These are phyloP conservation scores for Drosophila nasuta DNA, from an alignment of 1,140 invertebrate genomes.

Conservation along the genomic window DNA sequence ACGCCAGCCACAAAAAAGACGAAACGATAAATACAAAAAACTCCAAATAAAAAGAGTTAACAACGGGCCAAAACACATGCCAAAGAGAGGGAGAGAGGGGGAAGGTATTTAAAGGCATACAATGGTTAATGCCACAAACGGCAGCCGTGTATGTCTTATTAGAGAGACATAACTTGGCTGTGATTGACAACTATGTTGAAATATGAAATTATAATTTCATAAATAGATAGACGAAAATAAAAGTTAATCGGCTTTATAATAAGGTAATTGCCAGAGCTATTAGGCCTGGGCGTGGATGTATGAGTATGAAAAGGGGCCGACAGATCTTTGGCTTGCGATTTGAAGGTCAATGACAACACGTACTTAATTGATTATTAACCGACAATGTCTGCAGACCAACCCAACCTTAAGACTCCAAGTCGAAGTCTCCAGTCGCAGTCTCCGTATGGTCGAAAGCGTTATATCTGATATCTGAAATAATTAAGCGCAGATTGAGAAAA, in stretches of 20 bases:
- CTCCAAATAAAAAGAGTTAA: conserved; percentile 56
- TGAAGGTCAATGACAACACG: conserved; percentile 79
- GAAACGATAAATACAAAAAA: conserved; percentile 3
- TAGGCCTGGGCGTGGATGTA: conserved; percentile 67
- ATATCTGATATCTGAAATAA: conserved; percentile 16
- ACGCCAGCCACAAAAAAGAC: conserved; percentile 64
- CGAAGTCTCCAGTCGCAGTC: no score
- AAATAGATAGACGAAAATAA: conserved; percentile 65
- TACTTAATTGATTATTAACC: conserved; percentile 78
- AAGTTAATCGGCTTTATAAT: conserved; percentile 77
- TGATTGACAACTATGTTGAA: conserved; percentile 84
- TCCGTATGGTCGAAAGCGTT: background rate
- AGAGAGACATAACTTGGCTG: conserved; percentile 52
- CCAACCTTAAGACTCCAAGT: background rate
- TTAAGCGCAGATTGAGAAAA: conserved; percentile 59
- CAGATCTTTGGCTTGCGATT: conserved; percentile 53
- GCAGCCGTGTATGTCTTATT: conserved; percentile 46
- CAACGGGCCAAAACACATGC: conserved; percentile 42
- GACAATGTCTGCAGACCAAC: conserved; percentile 35
- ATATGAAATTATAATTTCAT: conserved; percentile 80
- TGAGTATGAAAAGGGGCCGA: background rate
- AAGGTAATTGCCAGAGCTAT: conserved; percentile 77
- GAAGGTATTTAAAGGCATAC: conserved; percentile 27
- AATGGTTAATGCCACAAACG: conserved; percentile 24
- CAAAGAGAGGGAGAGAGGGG: conserved; percentile 20